Base-by-base conservation (phyloP, 2,888 invertebrate genomes). In the Chrysolina haemoptera region DNA sequence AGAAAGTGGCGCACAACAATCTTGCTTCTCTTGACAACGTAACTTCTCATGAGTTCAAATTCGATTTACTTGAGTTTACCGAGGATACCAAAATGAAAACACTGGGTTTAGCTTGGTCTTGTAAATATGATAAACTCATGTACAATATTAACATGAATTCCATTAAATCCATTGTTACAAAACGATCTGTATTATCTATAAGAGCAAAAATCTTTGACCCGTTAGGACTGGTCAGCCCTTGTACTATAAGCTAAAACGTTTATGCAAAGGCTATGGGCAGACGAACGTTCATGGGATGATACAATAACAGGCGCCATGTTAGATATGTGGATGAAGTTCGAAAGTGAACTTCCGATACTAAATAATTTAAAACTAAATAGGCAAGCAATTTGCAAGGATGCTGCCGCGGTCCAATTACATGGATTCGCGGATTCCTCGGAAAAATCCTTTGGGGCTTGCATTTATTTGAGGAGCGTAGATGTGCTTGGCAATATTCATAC, bases 211-310 rank as follows among this genome's bases (percentile, higher is more conserved):
- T 20, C 8, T 68, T 68, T 55, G 79, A 79, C 53, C 79, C 76
- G n/a, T 16, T 78, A 12, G 76, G 79, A 6, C 22, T 80, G 14
- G 14, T 76, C 5, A 65, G 74, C 18, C 72, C 80, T n/a, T 62
- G 70, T 43, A 73, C 55, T 1, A 63, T 79, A 5, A 70, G 69
- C 73, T 9, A 78, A 80, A 74, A 43, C 74, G n/a, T 35, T 76
- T 40, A 18, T 79, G 43, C 78, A 79, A 74, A 6, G 35, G 18
- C 48, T 79, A 16, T 80, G 78, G 78, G 10, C 40, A 53, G 14
- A 11, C 11, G 75, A 75, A 20, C 9, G 75, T 18, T 62, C 40
- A 9, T 78, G 78, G 79, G 79, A 80, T 63, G 76, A 79, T 62
- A 20, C 48, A 2, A 40, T 79, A 11, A 76, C 76, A 3, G 18